Evolutionary conservation across 2,113 vertebrate genomes (phyloP).

Genomic region (Platanista minor): DNA sequence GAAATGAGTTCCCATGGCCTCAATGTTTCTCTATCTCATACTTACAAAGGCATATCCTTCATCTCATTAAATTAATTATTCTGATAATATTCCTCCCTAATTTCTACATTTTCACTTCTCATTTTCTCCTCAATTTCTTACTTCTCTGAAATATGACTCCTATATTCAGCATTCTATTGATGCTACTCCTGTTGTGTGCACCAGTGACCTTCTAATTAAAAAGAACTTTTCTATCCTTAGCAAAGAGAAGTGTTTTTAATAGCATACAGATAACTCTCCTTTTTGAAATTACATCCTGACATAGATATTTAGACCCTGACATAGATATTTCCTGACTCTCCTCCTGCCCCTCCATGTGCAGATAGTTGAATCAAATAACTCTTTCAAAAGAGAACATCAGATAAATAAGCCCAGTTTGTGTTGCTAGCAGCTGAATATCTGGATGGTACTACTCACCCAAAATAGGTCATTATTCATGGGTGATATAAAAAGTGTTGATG

Average conservation of each 20-base stretch:
- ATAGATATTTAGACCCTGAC: not conserved
- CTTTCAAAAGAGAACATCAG: not conserved
- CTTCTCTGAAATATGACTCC: not conserved
- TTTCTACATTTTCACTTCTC: not conserved
- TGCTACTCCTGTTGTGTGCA: not conserved
- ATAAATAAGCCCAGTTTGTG: slow-evolving; percentile 8
- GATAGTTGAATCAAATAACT: not conserved
- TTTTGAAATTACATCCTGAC: not conserved
- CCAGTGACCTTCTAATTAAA: not conserved
- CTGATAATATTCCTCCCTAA: not conserved
- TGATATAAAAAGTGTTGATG: not conserved
- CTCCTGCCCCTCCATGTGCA: not conserved
- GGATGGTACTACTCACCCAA: not conserved
- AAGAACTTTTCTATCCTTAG: not conserved
- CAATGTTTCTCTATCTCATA: not conserved
- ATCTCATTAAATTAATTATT: not conserved
- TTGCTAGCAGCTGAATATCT: not conserved
- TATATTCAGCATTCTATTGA: not conserved
- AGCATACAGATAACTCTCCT: not conserved
- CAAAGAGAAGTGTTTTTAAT: not conserved
- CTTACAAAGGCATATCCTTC: not conserved
- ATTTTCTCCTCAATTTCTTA: not conserved
- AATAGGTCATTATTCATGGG: not conserved
- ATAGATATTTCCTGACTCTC: not conserved
- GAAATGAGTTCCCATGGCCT: not conserved